Base-by-base conservation (phyloP, 1,140 invertebrate species). In the Chymomyza costata region DNA sequence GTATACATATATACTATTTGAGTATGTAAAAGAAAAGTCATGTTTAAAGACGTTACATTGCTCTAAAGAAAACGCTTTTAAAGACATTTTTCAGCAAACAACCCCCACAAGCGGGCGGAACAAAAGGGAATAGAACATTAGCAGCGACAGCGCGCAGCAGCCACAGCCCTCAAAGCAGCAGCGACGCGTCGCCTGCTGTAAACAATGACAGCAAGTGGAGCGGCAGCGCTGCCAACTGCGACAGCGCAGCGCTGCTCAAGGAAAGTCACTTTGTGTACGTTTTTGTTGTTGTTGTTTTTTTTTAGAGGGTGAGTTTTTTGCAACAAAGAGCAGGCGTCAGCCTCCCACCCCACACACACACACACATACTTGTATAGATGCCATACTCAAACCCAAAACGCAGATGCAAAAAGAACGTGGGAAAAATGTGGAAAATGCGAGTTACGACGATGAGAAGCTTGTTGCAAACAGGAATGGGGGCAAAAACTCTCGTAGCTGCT, bases 361-460 rank as follows among this genome's bases (percentile, higher is more conserved):
- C 17, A 31, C 5, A 28, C 25, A 10, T 10, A 28, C 5, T 10
- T 6, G 25, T 28, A 28, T 28, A 10, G 5, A 10, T 28, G 5
- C 25, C n/a, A n/a, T n/a, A n/a, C n/a, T n/a, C n/a, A n/a, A 32
- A 44, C 21, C 39, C 21, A 30, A n/a, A n/a, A 53, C 15, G 34
- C 46, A 28, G 13, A 34, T 11, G 31, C 31, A 34, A 6, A 6
- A 10, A 5, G 31, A 68, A 62, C 52, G 57, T 66, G 62, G 62
- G 62, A 65, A 68, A 60, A 58, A 70, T 70, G 57, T 63, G 21
- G 28, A 65, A 65, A 70, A 61, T 65, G 50, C 34, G 53, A 34
- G 47, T 50, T 25, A 44, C 17, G 40, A 48, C 14, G 51, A 49
- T 28, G 31, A 19, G n/a, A n/a, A n/a, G n/a, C n/a, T n/a, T n/a